Base-by-base conservation (phyloP, 1,140 invertebrate genomes). In the Drosophila melanica region DNA sequence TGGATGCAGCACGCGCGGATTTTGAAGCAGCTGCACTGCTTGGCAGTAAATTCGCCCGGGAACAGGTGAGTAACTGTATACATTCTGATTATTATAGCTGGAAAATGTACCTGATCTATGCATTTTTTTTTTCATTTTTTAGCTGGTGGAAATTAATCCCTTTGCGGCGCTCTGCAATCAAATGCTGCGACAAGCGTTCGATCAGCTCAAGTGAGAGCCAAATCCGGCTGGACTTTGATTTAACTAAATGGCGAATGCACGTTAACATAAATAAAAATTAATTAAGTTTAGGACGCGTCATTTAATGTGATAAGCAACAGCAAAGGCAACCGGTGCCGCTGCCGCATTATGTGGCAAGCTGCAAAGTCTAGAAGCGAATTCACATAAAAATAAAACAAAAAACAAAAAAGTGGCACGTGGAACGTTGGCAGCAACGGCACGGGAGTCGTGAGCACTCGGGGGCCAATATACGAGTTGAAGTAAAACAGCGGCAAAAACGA, bases 141-240 rank as follows among this genome's bases (percentile, higher is more conserved):
- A 97, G 94, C 91, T 97, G 12, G 94, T 96, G 2, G 94, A 96
- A 81, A 87, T 97, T 73, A 97, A 97, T 93, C 96, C 96, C 0
- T 98, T 97, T 92, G 95, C 96, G 59, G 96, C 97, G 0, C 93
- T 98, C 14, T 99, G 98, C 92, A 99, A 99, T 92, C 95, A 97
- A 92, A 98, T 99, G 97, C 93, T 99, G 20, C 90, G 93, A 16
- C 94, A 97, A 87, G 95, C 86, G 16, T 92, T 91, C 65, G 72
- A 90, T 57, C 79, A 92, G 66, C 72, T 92, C 0, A 79, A 91
- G 11, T 89, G 50, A 76, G 51, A 27, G 50, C 16, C 8, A 0
- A 47, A 23, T 18, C 45, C 9, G 8, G 27, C n/a, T 11, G 42
- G 18, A 62, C 81, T 75, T 48, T 81, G 81, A 85, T 85, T 85